Conservation (phyloP, 1,140 invertebrate species). For the Zaprionus gabonicus region DNA sequence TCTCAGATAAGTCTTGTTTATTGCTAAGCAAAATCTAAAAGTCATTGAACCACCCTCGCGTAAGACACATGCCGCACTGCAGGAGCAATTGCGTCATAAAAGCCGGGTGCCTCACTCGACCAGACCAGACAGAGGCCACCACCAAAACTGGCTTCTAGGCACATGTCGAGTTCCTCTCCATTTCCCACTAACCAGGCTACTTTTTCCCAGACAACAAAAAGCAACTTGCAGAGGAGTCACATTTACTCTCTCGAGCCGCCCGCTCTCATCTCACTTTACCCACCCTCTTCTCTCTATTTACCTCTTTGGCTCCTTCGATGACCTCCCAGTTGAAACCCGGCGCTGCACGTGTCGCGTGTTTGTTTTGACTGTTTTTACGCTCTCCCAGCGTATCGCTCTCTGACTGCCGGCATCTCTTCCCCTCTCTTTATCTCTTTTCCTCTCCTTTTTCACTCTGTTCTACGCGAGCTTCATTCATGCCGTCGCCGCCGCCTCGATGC, state of each 20-base stretch:
- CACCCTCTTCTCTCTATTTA: not conserved
- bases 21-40: not conserved
- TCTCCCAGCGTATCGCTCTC: constrained; percentile 18
- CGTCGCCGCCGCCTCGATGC: constrained; percentile 38
- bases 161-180: constrained; percentile 7
- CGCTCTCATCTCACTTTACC: not conserved
- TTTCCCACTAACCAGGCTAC: not conserved
- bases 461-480: constrained; percentile 39
- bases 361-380: constrained; percentile 64
- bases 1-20: not conserved
- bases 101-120: constrained; percentile 17
- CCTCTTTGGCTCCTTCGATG: not conserved
- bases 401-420: not conserved
- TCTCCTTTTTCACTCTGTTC: constrained; percentile 1
- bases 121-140: constrained; percentile 27
- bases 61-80: constrained; percentile 44
- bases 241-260: not conserved
- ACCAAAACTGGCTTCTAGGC: constrained; percentile 22
- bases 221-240: constrained; percentile 22
- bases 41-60: constrained; percentile 29
- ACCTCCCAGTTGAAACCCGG: constrained; percentile 3
- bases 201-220: constrained; percentile 30
- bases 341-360: constrained; percentile 65
- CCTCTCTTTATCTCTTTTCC: constrained; percentile 17
- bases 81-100: constrained; percentile 66